Conservation (phyloP, 1,140 invertebrate species). For the Zaprionus ghesquierei region DNA sequence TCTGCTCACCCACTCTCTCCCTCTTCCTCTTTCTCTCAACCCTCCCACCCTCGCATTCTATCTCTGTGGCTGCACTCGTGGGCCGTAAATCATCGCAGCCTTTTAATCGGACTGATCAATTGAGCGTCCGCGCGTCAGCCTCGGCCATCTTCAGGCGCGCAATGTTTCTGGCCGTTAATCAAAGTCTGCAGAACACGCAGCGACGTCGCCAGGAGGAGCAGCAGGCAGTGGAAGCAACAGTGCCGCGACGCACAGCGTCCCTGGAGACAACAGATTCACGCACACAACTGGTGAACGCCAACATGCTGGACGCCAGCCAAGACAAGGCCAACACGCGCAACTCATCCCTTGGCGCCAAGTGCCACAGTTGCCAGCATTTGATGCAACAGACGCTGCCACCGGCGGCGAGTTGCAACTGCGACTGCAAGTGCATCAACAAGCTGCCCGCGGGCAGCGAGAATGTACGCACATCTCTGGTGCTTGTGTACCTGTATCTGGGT, state of each 20-base stretch:
- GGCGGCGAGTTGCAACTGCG: conserved; percentile 8
- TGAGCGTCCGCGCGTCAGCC: conserved; percentile 16
- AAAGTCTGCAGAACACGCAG: conserved; percentile 60
- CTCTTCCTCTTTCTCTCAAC: conserved; percentile 10
- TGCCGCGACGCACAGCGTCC: not conserved
- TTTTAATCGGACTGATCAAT: conserved; percentile 21
- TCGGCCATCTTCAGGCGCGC: conserved; percentile 9
- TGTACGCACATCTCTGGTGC: conserved; percentile 42
- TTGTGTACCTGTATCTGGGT: conserved; percentile 71
- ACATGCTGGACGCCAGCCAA: conserved; percentile 19
- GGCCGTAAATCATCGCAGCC: conserved; percentile 54
- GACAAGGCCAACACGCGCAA: not conserved
- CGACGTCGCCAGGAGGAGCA: conserved; percentile 15
- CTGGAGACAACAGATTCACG: conserved; percentile 42
- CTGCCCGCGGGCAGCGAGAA: not conserved
- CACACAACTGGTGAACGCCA: conserved; percentile 44
- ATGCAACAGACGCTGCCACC: not conserved
- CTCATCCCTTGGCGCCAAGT: conserved; percentile 8
- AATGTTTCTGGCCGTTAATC: conserved; percentile 79
- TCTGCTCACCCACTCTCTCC: not conserved
- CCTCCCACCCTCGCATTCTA: too few relatives aligned
- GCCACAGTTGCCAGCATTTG: conserved; percentile 28
- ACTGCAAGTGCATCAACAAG: conserved; percentile 35
- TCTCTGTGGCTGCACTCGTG: conserved; percentile 39
- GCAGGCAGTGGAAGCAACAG: not conserved